These are phyloP conservation scores for Pyrgilauda ruficollis DNA, from an alignment of 2,113 vertebrate species.

Conservation along the genomic window DNA sequence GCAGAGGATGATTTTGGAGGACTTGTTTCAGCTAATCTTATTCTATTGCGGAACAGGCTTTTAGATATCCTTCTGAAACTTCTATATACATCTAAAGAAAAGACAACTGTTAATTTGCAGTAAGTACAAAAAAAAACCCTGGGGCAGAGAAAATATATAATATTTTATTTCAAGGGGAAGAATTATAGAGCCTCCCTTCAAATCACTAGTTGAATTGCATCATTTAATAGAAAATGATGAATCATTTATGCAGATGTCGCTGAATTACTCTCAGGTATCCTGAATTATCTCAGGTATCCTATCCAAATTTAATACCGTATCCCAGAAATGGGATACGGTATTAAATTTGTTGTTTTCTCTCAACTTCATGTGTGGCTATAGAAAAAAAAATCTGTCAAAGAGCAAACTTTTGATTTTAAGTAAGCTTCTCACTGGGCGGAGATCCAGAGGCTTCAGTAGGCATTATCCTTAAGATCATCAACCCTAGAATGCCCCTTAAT, in stretches of 20 bases:
- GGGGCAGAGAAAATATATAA: neutral
- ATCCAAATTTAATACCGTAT: too few species aligned
- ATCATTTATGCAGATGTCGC: neutral
- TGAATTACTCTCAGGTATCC: neutral
- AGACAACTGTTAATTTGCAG: constrained; percentile 90
- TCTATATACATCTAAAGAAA: constrained; percentile 92
- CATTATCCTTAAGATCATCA: neutral
- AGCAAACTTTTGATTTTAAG: neutral
- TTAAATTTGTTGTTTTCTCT: neutral
- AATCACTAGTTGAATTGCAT: neutral
- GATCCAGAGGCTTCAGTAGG: neutral
- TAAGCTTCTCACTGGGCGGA: neutral
- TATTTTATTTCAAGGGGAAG: neutral
- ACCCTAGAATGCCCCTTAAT: neutral
- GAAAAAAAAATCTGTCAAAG: neutral
- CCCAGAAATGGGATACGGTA: neutral
- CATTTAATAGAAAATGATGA: neutral
- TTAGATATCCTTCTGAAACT: constrained; percentile 92
- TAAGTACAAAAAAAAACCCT: constrained; percentile 68
- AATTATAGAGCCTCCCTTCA: neutral
- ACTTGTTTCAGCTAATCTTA: constrained; percentile 91
- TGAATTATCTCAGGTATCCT: neutral
- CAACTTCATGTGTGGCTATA: neutral
- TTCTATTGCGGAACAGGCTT: constrained; percentile 91
- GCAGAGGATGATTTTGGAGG: constrained; percentile 92